phyloP scores from a whole-genome alignment of 1,140 invertebrate genomes.

The Scaptomyza graminum region DNA sequence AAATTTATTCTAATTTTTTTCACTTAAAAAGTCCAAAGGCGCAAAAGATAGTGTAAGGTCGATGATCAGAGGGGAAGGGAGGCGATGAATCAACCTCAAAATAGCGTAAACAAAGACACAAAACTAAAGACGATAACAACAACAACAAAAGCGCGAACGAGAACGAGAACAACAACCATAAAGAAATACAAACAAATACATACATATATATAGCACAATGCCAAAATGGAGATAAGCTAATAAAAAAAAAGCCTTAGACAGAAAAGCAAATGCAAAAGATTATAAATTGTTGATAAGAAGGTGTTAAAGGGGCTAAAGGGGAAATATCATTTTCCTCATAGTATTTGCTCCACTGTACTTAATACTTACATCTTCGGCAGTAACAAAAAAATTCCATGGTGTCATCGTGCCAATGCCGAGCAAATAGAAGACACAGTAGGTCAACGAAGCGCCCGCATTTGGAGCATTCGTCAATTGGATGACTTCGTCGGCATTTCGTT shows the following conservation, averaged over 20 bases:
- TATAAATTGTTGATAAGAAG: constrained; percentile 12
- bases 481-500: constrained; percentile 46
- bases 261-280: constrained; percentile 23
- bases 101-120: constrained; percentile 68
- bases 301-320: constrained; percentile 27
- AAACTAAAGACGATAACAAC: constrained; percentile 57
- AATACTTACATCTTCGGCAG: constrained; percentile 94
- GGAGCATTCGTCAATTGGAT: constrained; percentile 83
- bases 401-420: constrained; percentile 95
- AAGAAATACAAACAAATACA: constrained; percentile 8
- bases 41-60: not conserved
- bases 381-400: constrained; percentile 98
- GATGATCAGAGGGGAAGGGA: not conserved
- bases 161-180: constrained; percentile 7
- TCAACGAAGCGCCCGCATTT: constrained; percentile 86
- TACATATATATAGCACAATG: constrained; percentile 12
- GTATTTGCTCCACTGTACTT: no score
- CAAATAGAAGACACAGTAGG: constrained; percentile 94
- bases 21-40: not conserved
- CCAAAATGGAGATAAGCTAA: constrained; percentile 54
- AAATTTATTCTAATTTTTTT: not conserved
- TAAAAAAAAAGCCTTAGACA: constrained; percentile 36
- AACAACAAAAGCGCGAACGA: constrained; percentile 13
- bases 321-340: not conserved
- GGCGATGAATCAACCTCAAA: constrained; percentile 38